Evolutionary conservation across 2,888 invertebrate species (phyloP).

Genomic region (Trachelus stipa): DNA sequence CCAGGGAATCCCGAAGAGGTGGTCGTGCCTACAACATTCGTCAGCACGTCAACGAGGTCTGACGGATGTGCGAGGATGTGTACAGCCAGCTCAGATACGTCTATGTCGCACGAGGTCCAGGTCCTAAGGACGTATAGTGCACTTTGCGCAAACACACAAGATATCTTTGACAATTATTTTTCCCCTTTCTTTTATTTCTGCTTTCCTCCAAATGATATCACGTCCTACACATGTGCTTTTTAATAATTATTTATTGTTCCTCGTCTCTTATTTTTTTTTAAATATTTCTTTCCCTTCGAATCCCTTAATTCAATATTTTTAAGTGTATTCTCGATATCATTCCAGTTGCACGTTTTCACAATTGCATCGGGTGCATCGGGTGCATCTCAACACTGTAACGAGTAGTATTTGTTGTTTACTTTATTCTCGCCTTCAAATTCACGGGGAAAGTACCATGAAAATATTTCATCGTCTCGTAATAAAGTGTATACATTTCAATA

Average conservation of each 20-base stretch:
- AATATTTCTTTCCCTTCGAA: slow-evolving; percentile 19
- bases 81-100: neutral
- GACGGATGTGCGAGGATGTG: slow-evolving; percentile 22
- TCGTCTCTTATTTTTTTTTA: neutral
- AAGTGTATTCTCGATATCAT: slow-evolving; percentile 33
- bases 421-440: too few relatives aligned
- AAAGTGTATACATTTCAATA: slow-evolving; percentile 1
- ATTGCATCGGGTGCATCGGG: too few relatives aligned
- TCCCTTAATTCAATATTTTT: slow-evolving; percentile 39
- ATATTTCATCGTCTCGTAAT: too few relatives aligned
- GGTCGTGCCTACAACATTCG: slow-evolving; percentile 63
- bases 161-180: too few relatives aligned
- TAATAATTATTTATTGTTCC: slow-evolving; percentile 12
- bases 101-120: neutral
- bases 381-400: too few relatives aligned
- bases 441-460: too few relatives aligned
- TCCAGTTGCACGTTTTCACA: too few relatives aligned
- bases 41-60: slow-evolving; percentile 63
- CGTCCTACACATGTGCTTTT: neutral
- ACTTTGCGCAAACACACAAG: too few relatives aligned
- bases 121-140: neutral
- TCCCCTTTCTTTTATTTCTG: too few relatives aligned
- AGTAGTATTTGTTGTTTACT: too few relatives aligned
- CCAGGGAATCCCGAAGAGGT: slow-evolving; percentile 60
- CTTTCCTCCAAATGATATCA: too few relatives aligned